phyloP scores from a whole-genome alignment of 92 coral and sea anemone genomes.

The Phenganax subtilis region DNA sequence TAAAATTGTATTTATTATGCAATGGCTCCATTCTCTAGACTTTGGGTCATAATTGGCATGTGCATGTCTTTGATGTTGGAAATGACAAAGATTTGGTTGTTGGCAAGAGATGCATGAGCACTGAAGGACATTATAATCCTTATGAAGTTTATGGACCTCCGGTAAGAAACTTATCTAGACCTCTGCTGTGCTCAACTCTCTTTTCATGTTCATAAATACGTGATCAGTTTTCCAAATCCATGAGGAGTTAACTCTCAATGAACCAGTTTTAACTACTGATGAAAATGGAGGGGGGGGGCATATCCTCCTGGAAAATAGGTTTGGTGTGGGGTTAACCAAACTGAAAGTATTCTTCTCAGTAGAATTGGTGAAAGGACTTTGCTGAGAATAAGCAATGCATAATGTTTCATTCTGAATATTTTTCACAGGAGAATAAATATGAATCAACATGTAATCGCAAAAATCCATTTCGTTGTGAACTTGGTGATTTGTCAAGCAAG shows the following conservation, averaged over 20 bases:
- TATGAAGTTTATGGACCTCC: conserved; percentile 52
- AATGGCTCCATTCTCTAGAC: background rate
- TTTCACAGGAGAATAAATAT: conserved; percentile 62
- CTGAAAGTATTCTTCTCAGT: no score
- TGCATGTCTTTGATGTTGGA: conserved; percentile 68
- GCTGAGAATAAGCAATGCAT: background rate
- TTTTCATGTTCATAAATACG: no score
- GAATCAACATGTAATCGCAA: conserved; percentile 54
- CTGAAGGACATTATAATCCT: conserved; percentile 78
- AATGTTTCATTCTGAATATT: background rate
- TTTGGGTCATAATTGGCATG: conserved; percentile 80
- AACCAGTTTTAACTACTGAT: no score
- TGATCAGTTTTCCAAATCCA: no score
- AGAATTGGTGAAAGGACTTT: background rate
- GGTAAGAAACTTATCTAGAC: no score
- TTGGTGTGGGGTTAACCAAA: no score
- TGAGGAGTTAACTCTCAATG: no score
- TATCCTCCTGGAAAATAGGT: no score
- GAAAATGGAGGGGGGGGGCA: no score
- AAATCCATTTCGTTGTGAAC: conserved; percentile 79
- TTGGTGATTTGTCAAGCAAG: conserved; percentile 82
- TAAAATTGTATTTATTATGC: background rate
- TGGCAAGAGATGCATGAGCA: conserved; percentile 65
- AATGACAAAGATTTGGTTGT: conserved; percentile 48
- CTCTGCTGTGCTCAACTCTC: no score